These are phyloP conservation scores for Gastrophryne carolinensis DNA, from an alignment of 2,797 vertebrate genomes.

Conservation along the genomic window DNA sequence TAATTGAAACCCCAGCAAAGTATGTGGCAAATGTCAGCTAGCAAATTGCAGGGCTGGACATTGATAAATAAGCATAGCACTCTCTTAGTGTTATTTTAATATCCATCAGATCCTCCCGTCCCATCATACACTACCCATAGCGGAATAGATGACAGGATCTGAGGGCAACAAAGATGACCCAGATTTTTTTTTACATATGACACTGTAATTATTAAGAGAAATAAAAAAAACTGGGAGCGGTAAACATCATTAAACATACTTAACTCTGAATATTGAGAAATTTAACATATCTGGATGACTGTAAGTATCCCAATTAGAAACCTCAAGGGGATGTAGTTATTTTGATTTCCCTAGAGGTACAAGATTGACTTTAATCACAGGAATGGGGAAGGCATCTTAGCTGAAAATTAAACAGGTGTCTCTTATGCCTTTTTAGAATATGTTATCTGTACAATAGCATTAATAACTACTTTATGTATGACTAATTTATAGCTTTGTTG, in stretches of 20 bases:
- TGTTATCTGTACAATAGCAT: neutral
- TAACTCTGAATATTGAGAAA: constrained; percentile 4
- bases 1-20: constrained; percentile 34
- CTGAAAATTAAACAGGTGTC: constrained; percentile 35
- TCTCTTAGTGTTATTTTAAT: constrained; percentile 11
- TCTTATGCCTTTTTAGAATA: constrained; percentile 17
- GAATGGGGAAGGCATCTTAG: constrained; percentile 30
- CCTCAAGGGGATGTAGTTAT: constrained; percentile 22
- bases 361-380: constrained; percentile 27
- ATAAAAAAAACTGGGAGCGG: neutral
- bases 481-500: too few relatives aligned
- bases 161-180: neutral
- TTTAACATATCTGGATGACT: constrained; percentile 7
- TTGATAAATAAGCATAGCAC: constrained; percentile 16
- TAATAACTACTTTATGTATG: neutral
- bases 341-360: constrained; percentile 26
- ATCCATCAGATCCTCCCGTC: neutral
- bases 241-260: constrained; percentile 31
- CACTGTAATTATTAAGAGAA: neutral
- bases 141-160: too few relatives aligned
- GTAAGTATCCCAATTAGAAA: constrained; percentile 32
- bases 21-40: neutral
- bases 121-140: neutral
- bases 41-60: constrained; percentile 30
- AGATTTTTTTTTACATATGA: neutral